phyloP scores from a whole-genome alignment of 2,888 invertebrate genomes.

The Marasmarcha lunaedactyla region DNA sequence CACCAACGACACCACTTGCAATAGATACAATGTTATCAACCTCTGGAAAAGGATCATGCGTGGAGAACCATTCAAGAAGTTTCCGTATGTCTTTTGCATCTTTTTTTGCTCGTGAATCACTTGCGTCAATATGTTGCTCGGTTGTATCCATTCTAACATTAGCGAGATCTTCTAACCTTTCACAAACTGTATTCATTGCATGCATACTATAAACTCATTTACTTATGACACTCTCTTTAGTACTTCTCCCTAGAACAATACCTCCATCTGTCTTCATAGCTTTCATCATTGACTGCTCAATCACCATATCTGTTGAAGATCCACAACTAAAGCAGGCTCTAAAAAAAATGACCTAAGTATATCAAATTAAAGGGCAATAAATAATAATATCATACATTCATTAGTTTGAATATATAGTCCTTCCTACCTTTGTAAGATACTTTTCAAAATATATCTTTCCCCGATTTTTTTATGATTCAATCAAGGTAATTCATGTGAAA shows the following conservation, averaged over 20 bases:
- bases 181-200: constrained; percentile 22
- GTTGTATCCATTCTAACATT: constrained; percentile 25
- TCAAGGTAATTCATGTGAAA: too few relatives aligned
- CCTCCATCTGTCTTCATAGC: constrained; percentile 36
- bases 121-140: constrained; percentile 34
- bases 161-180: constrained; percentile 23
- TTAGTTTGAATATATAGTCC: too few relatives aligned
- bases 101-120: constrained; percentile 27
- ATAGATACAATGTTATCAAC: too few relatives aligned
- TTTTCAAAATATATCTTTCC: too few relatives aligned
- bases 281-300: constrained; percentile 26
- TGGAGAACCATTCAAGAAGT: constrained; percentile 3
- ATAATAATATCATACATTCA: too few relatives aligned
- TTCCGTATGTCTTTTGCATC: constrained; percentile 20
- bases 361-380: too few relatives aligned
- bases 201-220: constrained; percentile 24
- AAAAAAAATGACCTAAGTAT: too few relatives aligned
- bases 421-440: too few relatives aligned
- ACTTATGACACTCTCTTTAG: constrained; percentile 30
- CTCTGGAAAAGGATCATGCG: too few relatives aligned
- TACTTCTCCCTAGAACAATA: constrained; percentile 34
- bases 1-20: constrained; percentile 7
- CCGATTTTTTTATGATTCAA: too few relatives aligned
- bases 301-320: constrained; percentile 33
- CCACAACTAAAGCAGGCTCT: constrained; percentile 32